These are phyloP conservation scores for Procambarus clarkii DNA, from an alignment of 1,140 invertebrate species.

Conservation along the genomic window DNA sequence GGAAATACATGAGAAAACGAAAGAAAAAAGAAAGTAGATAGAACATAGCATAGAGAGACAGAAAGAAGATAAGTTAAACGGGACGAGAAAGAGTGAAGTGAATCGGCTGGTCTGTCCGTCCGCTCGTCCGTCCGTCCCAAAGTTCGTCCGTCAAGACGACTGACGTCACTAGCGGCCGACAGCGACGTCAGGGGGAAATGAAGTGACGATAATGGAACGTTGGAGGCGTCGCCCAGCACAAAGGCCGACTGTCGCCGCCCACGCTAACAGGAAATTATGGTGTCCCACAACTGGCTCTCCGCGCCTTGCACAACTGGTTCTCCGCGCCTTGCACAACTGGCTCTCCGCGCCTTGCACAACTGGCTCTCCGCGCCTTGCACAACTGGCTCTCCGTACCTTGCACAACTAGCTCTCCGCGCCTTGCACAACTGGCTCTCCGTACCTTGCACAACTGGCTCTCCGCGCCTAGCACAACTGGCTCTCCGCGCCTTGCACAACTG, in stretches of 20 bases:
- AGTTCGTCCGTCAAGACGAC: background rate
- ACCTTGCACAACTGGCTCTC: too few species aligned
- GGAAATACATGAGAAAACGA: background rate
- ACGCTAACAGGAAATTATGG: conserved; percentile 26
- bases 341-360: too few species aligned
- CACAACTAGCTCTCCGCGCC: too few species aligned
- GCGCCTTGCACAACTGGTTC: background rate
- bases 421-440: too few species aligned
- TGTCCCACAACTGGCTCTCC: background rate
- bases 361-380: too few species aligned
- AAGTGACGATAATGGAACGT: conserved; percentile 36
- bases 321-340: too few species aligned
- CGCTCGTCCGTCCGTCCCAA: too few species aligned
- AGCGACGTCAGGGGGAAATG: conserved; percentile 19
- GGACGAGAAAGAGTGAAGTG: background rate
- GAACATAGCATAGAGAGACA: background rate
- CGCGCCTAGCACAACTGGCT: too few species aligned
- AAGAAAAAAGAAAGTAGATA: background rate
- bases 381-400: too few species aligned
- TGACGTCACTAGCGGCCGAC: conserved; percentile 24
- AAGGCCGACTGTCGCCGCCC: conserved; percentile 34
- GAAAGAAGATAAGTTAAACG: background rate
- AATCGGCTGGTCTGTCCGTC: too few species aligned
- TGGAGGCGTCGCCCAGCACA: conserved; percentile 10
- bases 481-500: too few species aligned